Evolutionary conservation across 2,113 vertebrate species (phyloP), one percentile per base, ranked within the genome.

Genomic region (Oncorhynchus kisutch): DNA sequence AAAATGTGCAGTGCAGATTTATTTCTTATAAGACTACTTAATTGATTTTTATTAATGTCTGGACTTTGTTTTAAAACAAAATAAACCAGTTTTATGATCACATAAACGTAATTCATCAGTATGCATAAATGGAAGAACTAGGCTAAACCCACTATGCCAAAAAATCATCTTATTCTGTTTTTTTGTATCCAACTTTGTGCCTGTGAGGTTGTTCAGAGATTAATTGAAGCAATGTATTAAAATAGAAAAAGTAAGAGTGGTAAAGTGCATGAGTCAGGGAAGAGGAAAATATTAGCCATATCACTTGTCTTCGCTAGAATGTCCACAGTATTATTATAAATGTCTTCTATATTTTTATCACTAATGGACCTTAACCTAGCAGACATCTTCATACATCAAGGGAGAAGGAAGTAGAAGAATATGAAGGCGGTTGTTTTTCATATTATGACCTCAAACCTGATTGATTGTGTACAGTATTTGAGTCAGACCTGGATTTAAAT

Each of bases 1-100:
- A 79, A 48, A 86, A 90, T 84, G 82, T 82, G 77, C 74, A 76
- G 66, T 75, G 29, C 27, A 34, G 29, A 16, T 67, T 20, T 18
- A 31, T 29, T 31, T 67, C 1, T 29, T 31, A 18, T 45, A 9
- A 62, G 59, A 62, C 7, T 62, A 62, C 16, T 86, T 82, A 86
- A 90, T 91, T 86, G 90, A 92, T 91, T 67, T 34, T 90, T 85
- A 82, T 80, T 59, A 49, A 85, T 84, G 85, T 86, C 82, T 80
- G 64, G 57, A 85, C 83, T 83, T 85, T 73, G 79, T 83, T 84
- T 54, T 85, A 86, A 86, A 89, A 83, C 78, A 75, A 80, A 82
- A 85, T 81, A 75, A 75, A 80, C 76, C 72, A 65, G 75, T 72
- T 72, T 74, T 76, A 72, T 62, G 85, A 73, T 76, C 72, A 67